Evolutionary conservation across 2,797 vertebrate genomes (phyloP).

Genomic region (Malacoraja senta): DNA sequence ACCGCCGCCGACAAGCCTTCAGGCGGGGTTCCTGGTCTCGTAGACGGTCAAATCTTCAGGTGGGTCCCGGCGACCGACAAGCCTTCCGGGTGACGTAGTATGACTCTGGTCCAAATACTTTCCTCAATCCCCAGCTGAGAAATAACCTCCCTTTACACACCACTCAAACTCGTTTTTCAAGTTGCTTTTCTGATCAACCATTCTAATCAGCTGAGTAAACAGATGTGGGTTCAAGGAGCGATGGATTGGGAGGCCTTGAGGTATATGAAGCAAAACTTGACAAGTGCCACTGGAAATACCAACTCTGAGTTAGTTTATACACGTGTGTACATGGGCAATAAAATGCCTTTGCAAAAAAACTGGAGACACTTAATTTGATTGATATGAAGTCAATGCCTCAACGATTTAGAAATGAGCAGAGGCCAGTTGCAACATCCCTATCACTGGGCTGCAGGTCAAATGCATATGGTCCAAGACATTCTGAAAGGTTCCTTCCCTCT

Average conservation of each 20-base stretch:
- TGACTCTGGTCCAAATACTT: background rate
- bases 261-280: background rate
- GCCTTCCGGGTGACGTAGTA: background rate
- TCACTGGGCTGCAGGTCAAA: background rate
- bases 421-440: background rate
- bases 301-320: background rate
- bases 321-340: background rate
- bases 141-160: no score
- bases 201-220: background rate
- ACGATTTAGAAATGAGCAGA: background rate
- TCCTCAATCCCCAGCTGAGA: background rate
- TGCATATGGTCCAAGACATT: background rate
- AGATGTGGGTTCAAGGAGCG: background rate
- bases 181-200: background rate
- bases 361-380: background rate
- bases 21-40: no score
- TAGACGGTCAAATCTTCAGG: no score
- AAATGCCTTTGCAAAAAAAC: background rate
- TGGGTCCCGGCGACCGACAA: no score
- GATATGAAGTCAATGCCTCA: background rate
- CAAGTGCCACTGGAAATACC: background rate
- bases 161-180: background rate
- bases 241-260: background rate
- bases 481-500: background rate
- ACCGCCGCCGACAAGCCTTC: no score